Conservation (phyloP, 1,140 invertebrate genomes). For the Drosophila tropicalis region DNA sequence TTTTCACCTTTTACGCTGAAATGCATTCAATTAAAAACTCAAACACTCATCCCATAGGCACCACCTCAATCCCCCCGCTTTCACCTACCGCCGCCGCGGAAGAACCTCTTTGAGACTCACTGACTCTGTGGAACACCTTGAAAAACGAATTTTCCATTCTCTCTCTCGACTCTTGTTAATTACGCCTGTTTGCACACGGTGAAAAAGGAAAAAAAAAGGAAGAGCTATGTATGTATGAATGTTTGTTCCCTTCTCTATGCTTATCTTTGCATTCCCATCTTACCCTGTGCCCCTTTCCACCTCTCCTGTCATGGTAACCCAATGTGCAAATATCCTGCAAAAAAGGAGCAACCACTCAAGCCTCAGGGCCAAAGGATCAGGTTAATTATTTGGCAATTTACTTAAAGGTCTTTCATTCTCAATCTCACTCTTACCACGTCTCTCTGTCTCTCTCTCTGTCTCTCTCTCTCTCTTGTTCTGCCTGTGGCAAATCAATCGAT, state of each 20-base stretch:
- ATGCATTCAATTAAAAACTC: conserved; percentile 79
- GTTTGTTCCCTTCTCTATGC: conserved; percentile 32
- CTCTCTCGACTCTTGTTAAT: conserved; percentile 53
- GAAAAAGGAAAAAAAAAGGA: background rate
- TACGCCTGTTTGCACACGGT: conserved; percentile 57
- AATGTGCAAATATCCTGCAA: conserved; percentile 54
- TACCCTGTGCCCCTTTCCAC: too few species aligned
- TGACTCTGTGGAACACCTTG: conserved; percentile 11
- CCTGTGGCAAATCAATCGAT: conserved; percentile 52
- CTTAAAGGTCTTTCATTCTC: conserved; percentile 38
- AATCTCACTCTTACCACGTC: background rate
- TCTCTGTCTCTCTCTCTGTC: background rate
- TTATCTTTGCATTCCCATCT: background rate
- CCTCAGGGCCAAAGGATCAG: conserved; percentile 49
- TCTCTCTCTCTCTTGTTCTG: conserved; percentile 23
- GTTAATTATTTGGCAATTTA: conserved; percentile 71
- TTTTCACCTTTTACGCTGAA: conserved; percentile 75
- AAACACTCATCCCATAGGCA: conserved; percentile 33
- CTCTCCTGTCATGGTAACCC: conserved; percentile 37
- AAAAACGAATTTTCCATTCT: conserved; percentile 13
- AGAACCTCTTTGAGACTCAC: background rate
- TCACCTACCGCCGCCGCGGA: background rate
- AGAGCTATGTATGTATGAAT: too few species aligned
- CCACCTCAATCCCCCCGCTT: background rate
- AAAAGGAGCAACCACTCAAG: conserved; percentile 61